Evolutionary conservation across 2,113 vertebrate species (phyloP).

Genomic region (Oophaga pumilio): DNA sequence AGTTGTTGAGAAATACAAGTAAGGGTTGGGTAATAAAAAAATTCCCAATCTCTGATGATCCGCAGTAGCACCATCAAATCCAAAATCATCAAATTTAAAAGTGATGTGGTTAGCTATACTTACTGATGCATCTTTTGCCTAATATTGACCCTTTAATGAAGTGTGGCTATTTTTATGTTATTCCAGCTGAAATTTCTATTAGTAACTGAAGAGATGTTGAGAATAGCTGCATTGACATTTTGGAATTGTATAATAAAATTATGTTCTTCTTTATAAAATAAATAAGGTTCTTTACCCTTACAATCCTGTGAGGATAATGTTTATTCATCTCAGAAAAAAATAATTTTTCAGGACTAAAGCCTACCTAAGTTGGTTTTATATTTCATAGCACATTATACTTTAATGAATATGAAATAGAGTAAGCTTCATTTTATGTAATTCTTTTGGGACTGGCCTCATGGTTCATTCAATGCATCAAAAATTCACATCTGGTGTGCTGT

Average conservation of each 20-base stretch:
- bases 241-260: neutral
- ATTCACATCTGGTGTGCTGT: slow-evolving; percentile 43
- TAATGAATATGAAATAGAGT: slow-evolving; percentile 36
- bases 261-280: neutral
- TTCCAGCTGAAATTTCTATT: neutral
- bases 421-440: slow-evolving; percentile 17
- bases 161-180: neutral
- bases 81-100: no score
- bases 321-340: neutral
- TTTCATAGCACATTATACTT: slow-evolving; percentile 33
- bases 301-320: no score
- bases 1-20: no score
- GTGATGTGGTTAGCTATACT: no score
- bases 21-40: no score
- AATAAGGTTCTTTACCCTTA: neutral
- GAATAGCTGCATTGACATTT: neutral
- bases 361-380: neutral
- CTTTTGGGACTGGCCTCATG: slow-evolving; percentile 34
- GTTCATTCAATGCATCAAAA: slow-evolving; percentile 50
- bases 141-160: neutral
- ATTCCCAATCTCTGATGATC: no score
- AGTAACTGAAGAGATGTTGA: neutral
- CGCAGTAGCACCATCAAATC: no score
- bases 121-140: neutral
- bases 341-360: neutral